A percentile compares a stretch with the other conserved stretches of the same genome.
These are phyloP conservation scores for Poeciliopsis turneri DNA, from an alignment of 2,797 vertebrate genomes.

Conservation along the genomic window DNA sequence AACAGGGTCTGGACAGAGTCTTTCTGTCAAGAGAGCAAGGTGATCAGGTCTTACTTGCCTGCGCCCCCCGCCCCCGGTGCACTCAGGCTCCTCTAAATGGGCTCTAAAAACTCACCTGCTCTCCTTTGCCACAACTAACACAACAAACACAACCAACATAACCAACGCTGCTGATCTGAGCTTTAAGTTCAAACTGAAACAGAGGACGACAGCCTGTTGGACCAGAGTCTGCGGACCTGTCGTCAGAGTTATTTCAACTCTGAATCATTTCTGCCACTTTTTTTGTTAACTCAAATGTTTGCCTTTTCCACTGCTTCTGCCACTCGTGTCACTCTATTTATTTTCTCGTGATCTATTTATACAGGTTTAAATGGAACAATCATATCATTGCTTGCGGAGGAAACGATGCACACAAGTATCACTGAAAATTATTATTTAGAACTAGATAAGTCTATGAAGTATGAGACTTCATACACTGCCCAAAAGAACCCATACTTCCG, in stretches of 20 bases:
- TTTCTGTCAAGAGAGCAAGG: slow-evolving; percentile 73
- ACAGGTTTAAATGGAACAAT: not conserved
- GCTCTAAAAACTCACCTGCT: slow-evolving; percentile 68
- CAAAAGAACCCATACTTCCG: slow-evolving; percentile 23
- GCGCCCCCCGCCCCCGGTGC: slow-evolving; percentile 38
- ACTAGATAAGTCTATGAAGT: not conserved
- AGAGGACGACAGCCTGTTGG: slow-evolving; percentile 16
- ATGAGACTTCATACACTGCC: slow-evolving; percentile 18
- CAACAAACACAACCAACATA: slow-evolving; percentile 68
- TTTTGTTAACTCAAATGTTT: slow-evolving; percentile 17
- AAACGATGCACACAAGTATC: slow-evolving; percentile 11
- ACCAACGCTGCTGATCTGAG: slow-evolving; percentile 33
- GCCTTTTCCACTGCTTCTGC: slow-evolving; percentile 11
- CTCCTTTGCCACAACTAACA: slow-evolving; percentile 73
- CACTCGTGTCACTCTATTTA: not conserved
- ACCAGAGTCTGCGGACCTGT: not conserved
- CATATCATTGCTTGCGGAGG: slow-evolving; percentile 1
- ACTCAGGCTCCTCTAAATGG: slow-evolving; percentile 36
- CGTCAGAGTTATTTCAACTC: not conserved
- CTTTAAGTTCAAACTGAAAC: slow-evolving; percentile 14
- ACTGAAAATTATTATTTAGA: slow-evolving; percentile 1
- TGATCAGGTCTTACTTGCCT: slow-evolving; percentile 66
- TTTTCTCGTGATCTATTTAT: slow-evolving; percentile 1
- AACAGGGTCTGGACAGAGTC: slow-evolving; percentile 80
- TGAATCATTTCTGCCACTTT: slow-evolving; percentile 16